A percentile compares a stretch with the other conserved stretches of the same genome.
Evolutionary conservation across 2,797 vertebrate species (phyloP).

Genomic region (Aplochiton taeniatus): DNA sequence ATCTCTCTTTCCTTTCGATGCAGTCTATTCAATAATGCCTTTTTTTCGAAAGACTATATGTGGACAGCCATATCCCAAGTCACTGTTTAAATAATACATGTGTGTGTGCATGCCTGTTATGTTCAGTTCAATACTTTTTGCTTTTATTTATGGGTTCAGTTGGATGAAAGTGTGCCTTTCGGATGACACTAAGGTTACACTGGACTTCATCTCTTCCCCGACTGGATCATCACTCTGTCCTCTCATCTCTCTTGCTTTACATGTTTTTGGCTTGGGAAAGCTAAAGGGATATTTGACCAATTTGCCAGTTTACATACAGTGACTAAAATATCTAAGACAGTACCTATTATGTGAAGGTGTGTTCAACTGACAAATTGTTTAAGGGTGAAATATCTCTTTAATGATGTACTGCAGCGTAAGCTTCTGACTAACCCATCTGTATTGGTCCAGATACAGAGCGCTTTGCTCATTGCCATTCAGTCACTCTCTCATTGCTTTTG

Average conservation of each 20-base stretch:
- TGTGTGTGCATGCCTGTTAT: constrained; percentile 2
- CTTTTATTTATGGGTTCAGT: constrained; percentile 25
- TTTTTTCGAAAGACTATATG: constrained; percentile 20
- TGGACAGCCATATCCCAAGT: constrained; percentile 31
- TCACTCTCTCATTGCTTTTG: constrained; percentile 77
- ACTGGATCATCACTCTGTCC: constrained; percentile 9
- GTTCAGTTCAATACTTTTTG: constrained; percentile 4
- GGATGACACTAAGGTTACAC: constrained; percentile 23
- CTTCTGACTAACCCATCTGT: constrained; percentile 21
- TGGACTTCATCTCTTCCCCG: neutral
- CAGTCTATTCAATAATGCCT: constrained; percentile 34
- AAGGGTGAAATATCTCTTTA: constrained; percentile 52
- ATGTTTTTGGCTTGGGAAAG: constrained; percentile 38
- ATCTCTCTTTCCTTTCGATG: neutral
- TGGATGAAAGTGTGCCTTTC: constrained; percentile 39
- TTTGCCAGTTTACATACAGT: neutral
- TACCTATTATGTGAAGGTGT: no score
- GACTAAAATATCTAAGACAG: no score
- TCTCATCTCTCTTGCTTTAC: constrained; percentile 24
- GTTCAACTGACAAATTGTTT: neutral
- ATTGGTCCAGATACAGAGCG: constrained; percentile 28
- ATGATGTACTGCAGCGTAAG: constrained; percentile 15
- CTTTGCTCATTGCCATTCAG: constrained; percentile 53
- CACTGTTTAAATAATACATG: constrained; percentile 45
- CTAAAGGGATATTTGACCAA: constrained; percentile 59